Evolutionary conservation across 2,113 vertebrate species (phyloP).

Genomic region (Cairina moschata): DNA sequence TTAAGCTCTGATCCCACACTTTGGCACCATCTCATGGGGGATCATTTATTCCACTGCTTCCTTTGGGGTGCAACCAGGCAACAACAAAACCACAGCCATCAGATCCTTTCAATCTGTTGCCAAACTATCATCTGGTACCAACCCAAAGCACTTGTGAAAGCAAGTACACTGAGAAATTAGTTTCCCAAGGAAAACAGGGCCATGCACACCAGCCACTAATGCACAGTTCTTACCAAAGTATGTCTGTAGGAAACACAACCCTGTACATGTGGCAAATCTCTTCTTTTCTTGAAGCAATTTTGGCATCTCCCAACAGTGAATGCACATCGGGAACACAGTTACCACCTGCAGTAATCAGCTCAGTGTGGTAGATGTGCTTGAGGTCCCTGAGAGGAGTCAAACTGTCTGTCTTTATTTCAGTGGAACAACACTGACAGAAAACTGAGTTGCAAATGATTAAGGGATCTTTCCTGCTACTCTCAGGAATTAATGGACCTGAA

Average conservation of each 20-base stretch:
- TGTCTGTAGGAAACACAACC: neutral
- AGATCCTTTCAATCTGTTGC: neutral
- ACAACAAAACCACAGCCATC: neutral
- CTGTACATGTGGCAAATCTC: neutral
- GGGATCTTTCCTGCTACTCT: neutral
- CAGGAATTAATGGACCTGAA: neutral
- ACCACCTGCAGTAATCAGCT: neutral
- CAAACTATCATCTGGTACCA: neutral
- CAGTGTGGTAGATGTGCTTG: neutral
- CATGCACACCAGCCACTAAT: neutral
- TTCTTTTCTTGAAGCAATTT: neutral
- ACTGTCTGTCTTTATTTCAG: neutral
- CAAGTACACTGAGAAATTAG: neutral
- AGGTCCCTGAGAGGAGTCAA: neutral
- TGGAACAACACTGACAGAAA: neutral
- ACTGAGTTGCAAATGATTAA: neutral
- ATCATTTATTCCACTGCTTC: neutral
- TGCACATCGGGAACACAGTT: neutral
- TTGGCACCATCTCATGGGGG: neutral
- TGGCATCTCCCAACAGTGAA: neutral
- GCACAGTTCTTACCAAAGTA: neutral
- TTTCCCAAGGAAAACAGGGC: neutral
- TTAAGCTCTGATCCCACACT: neutral
- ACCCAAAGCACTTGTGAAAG: neutral
- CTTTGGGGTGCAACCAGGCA: neutral